Conservation (phyloP, 2,888 invertebrate species). For the Autographa gamma region DNA sequence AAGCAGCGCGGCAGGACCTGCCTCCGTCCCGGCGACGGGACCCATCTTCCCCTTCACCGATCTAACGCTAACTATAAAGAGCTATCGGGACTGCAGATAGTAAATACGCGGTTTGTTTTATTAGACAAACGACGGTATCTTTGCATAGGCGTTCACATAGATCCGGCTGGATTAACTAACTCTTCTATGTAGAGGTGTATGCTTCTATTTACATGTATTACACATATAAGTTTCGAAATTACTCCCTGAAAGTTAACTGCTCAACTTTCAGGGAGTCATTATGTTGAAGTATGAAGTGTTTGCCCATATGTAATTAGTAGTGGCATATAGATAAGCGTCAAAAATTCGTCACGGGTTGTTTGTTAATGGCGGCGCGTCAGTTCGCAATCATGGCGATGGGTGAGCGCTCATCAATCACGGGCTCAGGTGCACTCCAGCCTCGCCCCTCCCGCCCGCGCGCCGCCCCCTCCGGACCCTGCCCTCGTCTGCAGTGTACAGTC, state of each 20-base stretch:
- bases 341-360: slow-evolving; percentile 45
- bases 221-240: neutral
- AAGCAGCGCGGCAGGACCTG: slow-evolving; percentile 80
- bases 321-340: slow-evolving; percentile 16
- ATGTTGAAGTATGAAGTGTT: neutral
- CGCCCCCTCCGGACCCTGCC: slow-evolving; percentile 55
- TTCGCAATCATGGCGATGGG: slow-evolving; percentile 82
- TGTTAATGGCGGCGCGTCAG: slow-evolving; percentile 69
- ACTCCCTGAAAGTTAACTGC: neutral
- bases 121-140: slow-evolving; percentile 64
- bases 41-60: slow-evolving; percentile 83
- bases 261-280: neutral
- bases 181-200: slow-evolving; percentile 19
- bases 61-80: slow-evolving; percentile 81
- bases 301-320: slow-evolving; percentile 5
- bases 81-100: slow-evolving; percentile 76
- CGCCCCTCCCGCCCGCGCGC: slow-evolving; percentile 49
- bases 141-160: slow-evolving; percentile 57
- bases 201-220: neutral
- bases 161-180: slow-evolving; percentile 44
- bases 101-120: slow-evolving; percentile 78
- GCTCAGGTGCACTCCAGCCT: slow-evolving; percentile 79
- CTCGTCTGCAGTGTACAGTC: slow-evolving; percentile 66
- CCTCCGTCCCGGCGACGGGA: slow-evolving; percentile 67
- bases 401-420: slow-evolving; percentile 85